These are phyloP conservation scores for Chrysogorgia sp. DNA, from an alignment of 92 coral and sea anemone genomes.

Conservation along the genomic window DNA sequence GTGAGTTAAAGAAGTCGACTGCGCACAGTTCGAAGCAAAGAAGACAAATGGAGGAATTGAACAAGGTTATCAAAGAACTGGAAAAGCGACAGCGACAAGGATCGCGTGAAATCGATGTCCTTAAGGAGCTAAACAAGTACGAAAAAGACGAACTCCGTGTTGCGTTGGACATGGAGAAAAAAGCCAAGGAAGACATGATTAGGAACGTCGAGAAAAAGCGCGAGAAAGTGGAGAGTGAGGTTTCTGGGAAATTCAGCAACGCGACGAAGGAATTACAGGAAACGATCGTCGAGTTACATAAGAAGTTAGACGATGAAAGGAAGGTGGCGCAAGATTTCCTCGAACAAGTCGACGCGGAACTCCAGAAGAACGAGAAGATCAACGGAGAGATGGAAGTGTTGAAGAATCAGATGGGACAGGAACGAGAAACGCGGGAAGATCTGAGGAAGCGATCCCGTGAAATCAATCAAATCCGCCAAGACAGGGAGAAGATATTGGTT, in stretches of 20 bases:
- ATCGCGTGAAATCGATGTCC: slow-evolving; percentile 41
- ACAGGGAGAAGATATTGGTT: slow-evolving; percentile 23
- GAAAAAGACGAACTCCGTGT: slow-evolving; percentile 60
- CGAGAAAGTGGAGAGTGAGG: slow-evolving; percentile 18
- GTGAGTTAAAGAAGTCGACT: slow-evolving; percentile 25
- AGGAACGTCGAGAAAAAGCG: slow-evolving; percentile 28
- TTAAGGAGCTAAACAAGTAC: slow-evolving; percentile 51
- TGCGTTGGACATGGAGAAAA: slow-evolving; percentile 48
- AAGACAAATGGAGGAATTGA: slow-evolving; percentile 38
- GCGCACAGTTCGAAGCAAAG: slow-evolving; percentile 27
- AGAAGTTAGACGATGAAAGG: slow-evolving; percentile 53
- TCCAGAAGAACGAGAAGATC: slow-evolving; percentile 54
- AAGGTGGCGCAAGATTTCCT: slow-evolving; percentile 35
- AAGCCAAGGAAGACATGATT: slow-evolving; percentile 19
- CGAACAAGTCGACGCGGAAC: slow-evolving; percentile 62
- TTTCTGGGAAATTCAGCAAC: slow-evolving; percentile 13
- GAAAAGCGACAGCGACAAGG: slow-evolving; percentile 44
- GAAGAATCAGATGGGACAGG: slow-evolving; percentile 51
- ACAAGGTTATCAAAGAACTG: slow-evolving; percentile 26
- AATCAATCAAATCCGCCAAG: slow-evolving; percentile 35
- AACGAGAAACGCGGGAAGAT: slow-evolving; percentile 56
- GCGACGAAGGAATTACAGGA: slow-evolving; percentile 45
- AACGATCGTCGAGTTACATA: slow-evolving; percentile 50
- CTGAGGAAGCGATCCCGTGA: slow-evolving; percentile 56
- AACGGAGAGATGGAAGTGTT: slow-evolving; percentile 64